Evolutionary conservation across 2,113 vertebrate species (phyloP), one percentile per base, ranked within the genome.

Genomic region (Oreochromis spilurus): DNA sequence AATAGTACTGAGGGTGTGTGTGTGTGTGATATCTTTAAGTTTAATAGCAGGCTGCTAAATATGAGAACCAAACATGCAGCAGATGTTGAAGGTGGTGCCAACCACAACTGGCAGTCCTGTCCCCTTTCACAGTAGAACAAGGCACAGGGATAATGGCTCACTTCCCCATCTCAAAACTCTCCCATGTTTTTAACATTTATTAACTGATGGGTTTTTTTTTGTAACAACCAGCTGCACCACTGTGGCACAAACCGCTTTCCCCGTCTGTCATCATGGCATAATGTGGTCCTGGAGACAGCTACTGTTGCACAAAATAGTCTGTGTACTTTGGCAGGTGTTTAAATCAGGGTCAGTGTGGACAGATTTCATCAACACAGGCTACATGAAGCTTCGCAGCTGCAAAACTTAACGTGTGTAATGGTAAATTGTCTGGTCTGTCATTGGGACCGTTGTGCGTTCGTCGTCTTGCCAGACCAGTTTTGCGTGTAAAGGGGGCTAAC

Each of bases 1-100:
- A 40, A 78, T 45, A 19, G 53, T 89, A 60, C 17, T 31, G 55
- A 65, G 82, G 29, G 36, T 84, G 84, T 84, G 89, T 87, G 79
- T 82, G 60, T 65, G 43, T 86, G 87, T 8, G 84, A 87, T 94
- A 95, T 92, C 90, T 95, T 93, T 94, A 93, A 87, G 72, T 87
- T 84, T 96, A 95, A 95, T 96, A 86, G 79, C 9, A 14, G 82
- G 87, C 83, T 94, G 38, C 91, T 94, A 93, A 94, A 92, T 93
- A 91, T 90, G 84, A 92, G 19, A 80, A 10, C 31, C 81, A 53
- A 84, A 87, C 29, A 43, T 53, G 79, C 50, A 77, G 65, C 91
- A 92, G 87, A 91, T 92, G 92, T 89, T 81, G 77, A 89, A 83
- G 84, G 67, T 91, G 88, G 85, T 70, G 53, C 70, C 40, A 60